phyloP scores from a whole-genome alignment of 1,140 invertebrate species.

The Megalonaias nervosa region DNA sequence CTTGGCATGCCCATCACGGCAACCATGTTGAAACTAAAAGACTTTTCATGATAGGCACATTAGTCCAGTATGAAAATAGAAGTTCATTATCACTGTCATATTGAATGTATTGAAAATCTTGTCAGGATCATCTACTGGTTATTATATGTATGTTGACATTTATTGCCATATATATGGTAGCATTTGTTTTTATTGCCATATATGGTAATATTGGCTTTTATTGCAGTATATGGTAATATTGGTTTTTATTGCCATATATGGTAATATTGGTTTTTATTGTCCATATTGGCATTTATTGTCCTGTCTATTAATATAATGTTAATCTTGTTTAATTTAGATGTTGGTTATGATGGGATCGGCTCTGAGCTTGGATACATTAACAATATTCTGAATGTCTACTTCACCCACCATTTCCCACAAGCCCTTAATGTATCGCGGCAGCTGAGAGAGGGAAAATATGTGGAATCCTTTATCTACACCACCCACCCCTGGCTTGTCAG shows the following conservation, averaged over 20 bases:
- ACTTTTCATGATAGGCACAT: too few relatives aligned
- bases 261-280: background rate
- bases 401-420: constrained; percentile 57
- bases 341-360: constrained; percentile 58
- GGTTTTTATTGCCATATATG: background rate
- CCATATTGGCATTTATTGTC: too few relatives aligned
- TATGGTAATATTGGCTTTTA: background rate
- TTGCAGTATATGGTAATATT: background rate
- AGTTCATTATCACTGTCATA: too few relatives aligned
- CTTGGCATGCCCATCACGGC: too few relatives aligned
- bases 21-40: too few relatives aligned
- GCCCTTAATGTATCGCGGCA: constrained; percentile 49
- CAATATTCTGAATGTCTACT: constrained; percentile 63
- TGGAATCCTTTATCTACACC: constrained; percentile 63
- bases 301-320: background rate
- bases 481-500: constrained; percentile 67
- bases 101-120: too few relatives aligned
- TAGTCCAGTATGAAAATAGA: too few relatives aligned
- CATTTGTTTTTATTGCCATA: background rate
- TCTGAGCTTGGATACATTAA: constrained; percentile 52
- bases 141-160: background rate
- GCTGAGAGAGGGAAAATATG: constrained; percentile 41
- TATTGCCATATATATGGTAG: background rate
- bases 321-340: constrained; percentile 46
- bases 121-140: background rate